Evolutionary conservation across 2,113 vertebrate species (phyloP).

Genomic region (Apodemus speciosus): DNA sequence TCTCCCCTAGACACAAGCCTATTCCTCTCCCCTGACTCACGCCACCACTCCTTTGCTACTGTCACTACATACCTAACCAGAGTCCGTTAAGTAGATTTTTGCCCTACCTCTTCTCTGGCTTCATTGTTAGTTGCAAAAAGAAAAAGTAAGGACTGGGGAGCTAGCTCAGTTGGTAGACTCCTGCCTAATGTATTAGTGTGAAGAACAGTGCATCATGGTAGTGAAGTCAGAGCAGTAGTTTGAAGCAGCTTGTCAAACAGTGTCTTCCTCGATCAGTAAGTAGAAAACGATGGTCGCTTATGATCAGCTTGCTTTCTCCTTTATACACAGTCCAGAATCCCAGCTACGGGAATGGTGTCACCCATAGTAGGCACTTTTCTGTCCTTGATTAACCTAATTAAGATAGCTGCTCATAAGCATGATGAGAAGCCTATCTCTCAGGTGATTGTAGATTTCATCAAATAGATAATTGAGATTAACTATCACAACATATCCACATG

Average conservation of each 20-base stretch:
- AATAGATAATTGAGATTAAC: not conserved
- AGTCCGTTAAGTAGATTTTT: not conserved
- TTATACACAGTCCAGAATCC: not conserved
- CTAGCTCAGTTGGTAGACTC: not conserved
- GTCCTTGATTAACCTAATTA: not conserved
- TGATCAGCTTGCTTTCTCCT: not conserved
- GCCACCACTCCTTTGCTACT: not conserved
- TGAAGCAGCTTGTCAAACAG: not conserved
- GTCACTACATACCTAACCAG: not conserved
- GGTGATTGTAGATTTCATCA: not conserved
- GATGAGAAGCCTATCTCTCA: not conserved
- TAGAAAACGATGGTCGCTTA: not conserved
- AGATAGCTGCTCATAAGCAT: not conserved
- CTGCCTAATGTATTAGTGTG: not conserved
- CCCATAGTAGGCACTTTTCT: not conserved
- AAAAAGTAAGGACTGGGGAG: not conserved
- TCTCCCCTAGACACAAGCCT: not conserved
- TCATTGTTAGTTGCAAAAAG: not conserved
- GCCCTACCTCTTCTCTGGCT: not conserved
- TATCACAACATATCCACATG: not conserved
- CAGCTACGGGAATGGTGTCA: not conserved
- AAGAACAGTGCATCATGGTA: not conserved
- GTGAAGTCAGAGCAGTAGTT: not conserved
- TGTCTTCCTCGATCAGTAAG: not conserved
- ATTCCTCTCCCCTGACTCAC: not conserved